Evolutionary conservation across 2,113 vertebrate species (phyloP).

Genomic region (Peromyscus leucopus): DNA sequence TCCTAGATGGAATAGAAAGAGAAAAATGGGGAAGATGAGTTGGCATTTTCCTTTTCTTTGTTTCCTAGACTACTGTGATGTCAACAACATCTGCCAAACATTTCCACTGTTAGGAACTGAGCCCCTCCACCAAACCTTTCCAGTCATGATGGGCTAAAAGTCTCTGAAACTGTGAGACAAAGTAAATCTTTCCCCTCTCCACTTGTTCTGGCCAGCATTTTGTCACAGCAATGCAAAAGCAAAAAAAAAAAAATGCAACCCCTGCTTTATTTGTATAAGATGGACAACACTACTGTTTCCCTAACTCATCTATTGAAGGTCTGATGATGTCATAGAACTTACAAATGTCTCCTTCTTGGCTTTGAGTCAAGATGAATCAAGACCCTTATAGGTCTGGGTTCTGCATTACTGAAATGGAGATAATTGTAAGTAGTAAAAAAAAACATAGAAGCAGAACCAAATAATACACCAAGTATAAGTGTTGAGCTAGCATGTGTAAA

Average conservation of each 20-base stretch:
- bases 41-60: neutral
- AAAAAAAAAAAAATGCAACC: neutral
- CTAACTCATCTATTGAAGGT: accelerated
- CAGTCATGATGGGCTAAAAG: neutral
- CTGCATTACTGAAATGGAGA: neutral
- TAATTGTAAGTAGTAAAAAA: neutral
- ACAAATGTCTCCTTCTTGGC: accelerated
- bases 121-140: neutral
- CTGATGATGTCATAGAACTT: accelerated
- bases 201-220: neutral
- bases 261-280: too few relatives aligned
- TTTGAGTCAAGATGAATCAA: neutral
- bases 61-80: neutral
- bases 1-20: neutral
- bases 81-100: neutral
- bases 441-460: neutral
- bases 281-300: neutral
- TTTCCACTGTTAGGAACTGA: too few relatives aligned
- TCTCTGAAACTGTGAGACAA: neutral
- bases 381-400: neutral
- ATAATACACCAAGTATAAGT: neutral
- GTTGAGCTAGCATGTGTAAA: neutral
- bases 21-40: neutral
- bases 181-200: neutral
- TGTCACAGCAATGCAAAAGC: too few relatives aligned